These are phyloP conservation scores for Ciona savignyi DNA, from an alignment of 23 tunicate genomes.

Conservation along the genomic window DNA sequence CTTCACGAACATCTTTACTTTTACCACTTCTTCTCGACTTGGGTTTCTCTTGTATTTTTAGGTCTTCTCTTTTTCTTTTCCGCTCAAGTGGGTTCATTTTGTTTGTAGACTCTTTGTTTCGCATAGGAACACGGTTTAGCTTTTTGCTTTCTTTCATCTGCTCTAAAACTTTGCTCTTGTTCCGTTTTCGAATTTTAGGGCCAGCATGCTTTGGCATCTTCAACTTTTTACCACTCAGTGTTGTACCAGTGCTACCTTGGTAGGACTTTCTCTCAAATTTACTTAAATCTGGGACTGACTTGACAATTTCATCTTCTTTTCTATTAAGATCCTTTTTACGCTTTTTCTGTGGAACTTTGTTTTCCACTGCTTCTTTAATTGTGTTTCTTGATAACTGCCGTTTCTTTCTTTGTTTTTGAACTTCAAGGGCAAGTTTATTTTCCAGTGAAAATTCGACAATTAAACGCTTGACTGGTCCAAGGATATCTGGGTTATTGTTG, in stretches of 20 bases:
- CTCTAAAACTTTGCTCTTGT: constrained; percentile 73
- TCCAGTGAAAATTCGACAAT: constrained; percentile 98
- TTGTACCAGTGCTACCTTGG: constrained; percentile 58
- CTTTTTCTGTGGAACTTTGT: neutral
- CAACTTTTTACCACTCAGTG: constrained; percentile 62
- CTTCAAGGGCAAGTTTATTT: constrained; percentile 63
- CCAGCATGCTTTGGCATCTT: constrained; percentile 75
- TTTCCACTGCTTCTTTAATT: constrained; percentile 8
- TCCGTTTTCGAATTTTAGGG: constrained; percentile 77
- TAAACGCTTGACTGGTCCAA: constrained; percentile 77
- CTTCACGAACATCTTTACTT: constrained; percentile 20
- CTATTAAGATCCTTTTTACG: constrained; percentile 2
- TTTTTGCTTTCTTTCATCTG: constrained; percentile 62
- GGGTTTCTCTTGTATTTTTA: neutral
- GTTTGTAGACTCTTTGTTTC: neutral
- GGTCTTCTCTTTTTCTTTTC: neutral
- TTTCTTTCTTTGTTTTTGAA: constrained; percentile 36
- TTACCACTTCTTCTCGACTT: neutral
- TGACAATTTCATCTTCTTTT: neutral
- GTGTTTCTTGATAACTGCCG: constrained; percentile 41
- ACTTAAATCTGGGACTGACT: neutral
- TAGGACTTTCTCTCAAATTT: constrained; percentile 25
- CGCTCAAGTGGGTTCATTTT: neutral
- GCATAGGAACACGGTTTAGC: constrained; percentile 22
- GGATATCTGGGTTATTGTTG: constrained; percentile 92